Conservation (phyloP, 2,797 vertebrate genomes). For the Rhabdomys pumilio region DNA sequence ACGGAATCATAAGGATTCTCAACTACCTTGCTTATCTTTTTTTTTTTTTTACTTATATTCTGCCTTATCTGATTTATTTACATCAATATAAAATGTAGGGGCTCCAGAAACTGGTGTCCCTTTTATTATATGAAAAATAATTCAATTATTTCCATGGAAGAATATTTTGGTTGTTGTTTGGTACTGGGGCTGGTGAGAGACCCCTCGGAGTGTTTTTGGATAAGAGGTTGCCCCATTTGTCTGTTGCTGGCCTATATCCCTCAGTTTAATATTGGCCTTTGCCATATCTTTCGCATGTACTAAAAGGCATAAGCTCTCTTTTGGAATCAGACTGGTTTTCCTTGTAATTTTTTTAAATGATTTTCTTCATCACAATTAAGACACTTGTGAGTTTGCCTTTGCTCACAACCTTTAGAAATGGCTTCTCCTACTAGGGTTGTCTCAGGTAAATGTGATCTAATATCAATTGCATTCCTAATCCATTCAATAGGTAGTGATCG, state of each 20-base stretch:
- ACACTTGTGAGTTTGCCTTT: too few relatives aligned
- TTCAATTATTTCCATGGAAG: not conserved
- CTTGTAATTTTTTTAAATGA: not conserved
- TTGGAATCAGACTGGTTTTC: not conserved
- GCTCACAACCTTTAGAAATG: too few relatives aligned
- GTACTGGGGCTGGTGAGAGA: not conserved
- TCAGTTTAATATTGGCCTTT: not conserved
- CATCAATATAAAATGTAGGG: not conserved
- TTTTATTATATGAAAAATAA: not conserved
- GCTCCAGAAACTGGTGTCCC: not conserved
- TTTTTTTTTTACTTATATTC: not conserved
- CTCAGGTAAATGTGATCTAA: too few relatives aligned
- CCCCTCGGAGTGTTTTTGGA: not conserved
- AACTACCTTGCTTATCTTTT: not conserved
- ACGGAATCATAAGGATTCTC: not conserved
- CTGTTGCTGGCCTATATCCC: not conserved
- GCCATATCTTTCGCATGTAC: not conserved
- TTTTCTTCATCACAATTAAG: too few relatives aligned
- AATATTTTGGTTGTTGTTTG: not conserved
- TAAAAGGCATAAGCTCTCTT: not conserved
- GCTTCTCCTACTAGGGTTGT: too few relatives aligned
- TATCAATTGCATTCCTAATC: too few relatives aligned
- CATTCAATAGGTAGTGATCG: too few relatives aligned
- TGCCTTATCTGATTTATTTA: not conserved
- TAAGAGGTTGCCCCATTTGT: not conserved